These are phyloP conservation scores for Rhineura floridana DNA, from an alignment of 2,113 vertebrate genomes.

Conservation along the genomic window DNA sequence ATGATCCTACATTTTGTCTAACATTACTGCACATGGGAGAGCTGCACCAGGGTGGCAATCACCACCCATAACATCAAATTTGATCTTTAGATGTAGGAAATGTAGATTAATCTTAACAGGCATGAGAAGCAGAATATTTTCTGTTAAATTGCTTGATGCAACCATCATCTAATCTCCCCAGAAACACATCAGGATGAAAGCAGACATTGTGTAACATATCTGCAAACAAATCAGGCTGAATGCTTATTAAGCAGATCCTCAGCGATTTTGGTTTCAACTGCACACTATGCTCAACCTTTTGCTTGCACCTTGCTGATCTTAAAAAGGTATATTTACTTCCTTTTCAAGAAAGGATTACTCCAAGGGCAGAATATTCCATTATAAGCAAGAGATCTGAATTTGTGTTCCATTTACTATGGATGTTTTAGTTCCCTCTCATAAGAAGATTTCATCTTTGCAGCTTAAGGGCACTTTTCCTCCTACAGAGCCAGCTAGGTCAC, in stretches of 20 bases:
- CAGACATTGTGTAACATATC: too few species aligned
- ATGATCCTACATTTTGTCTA: not conserved
- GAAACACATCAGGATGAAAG: not conserved
- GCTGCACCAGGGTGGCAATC: too few species aligned
- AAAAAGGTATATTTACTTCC: too few species aligned
- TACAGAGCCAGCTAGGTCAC: not conserved
- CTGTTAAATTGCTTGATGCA: not conserved
- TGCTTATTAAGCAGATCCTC: not conserved
- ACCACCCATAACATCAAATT: too few species aligned
- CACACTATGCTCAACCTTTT: too few species aligned
- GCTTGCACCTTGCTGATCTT: too few species aligned
- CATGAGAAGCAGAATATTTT: not conserved
- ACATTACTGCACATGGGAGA: not conserved
- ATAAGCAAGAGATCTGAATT: too few species aligned
- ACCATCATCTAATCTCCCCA: too few species aligned
- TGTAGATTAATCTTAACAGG: not conserved
- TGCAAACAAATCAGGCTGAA: not conserved
- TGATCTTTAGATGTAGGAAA: too few species aligned
- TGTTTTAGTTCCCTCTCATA: not conserved
- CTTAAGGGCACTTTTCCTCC: not conserved
- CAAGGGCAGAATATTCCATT: too few species aligned
- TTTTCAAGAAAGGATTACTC: too few species aligned
- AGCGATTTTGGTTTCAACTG: too few species aligned
- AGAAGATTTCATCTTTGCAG: not conserved
- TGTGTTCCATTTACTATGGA: not conserved